Conservation (phyloP, 2,888 invertebrate genomes). For the Leucoma salicis region DNA sequence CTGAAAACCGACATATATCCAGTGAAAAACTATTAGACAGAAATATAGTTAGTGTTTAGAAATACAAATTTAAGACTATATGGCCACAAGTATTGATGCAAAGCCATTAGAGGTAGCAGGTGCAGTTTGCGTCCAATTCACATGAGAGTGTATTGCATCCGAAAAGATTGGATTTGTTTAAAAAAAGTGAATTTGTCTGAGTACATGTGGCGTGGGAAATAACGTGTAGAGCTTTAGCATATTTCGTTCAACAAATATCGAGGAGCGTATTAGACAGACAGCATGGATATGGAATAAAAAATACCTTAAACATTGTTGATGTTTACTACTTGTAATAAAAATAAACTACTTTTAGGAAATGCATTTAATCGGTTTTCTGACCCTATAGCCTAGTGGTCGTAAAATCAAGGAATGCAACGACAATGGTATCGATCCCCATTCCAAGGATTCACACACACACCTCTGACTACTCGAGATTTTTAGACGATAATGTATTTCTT, state of each 20-base stretch:
- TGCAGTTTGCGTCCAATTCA: slow-evolving; percentile 53
- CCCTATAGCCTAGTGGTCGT: no score
- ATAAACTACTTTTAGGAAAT: background rate
- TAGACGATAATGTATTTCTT: no score
- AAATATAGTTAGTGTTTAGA: background rate
- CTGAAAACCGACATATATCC: no score
- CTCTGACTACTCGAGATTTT: no score
- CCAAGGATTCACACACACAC: no score
- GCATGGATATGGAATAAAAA: background rate
- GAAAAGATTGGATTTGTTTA: slow-evolving; percentile 52
- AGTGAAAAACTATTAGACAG: no score
- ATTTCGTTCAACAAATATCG: slow-evolving; percentile 14
- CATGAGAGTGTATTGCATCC: slow-evolving; percentile 44
- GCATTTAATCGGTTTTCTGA: slow-evolving; percentile 14
- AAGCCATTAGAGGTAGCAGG: slow-evolving; percentile 49
- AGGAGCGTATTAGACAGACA: background rate
- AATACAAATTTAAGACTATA: slow-evolving; percentile 2
- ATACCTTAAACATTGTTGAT: no score
- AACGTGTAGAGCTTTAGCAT: slow-evolving; percentile 16
- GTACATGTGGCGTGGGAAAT: slow-evolving; percentile 37
- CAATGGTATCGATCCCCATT: no score
- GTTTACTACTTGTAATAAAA: no score
- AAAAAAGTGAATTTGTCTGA: slow-evolving; percentile 48
- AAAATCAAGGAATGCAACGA: no score
- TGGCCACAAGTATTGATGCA: slow-evolving; percentile 47